phyloP scores from a whole-genome alignment of 2,888 invertebrate species.

The Tipula confusa region DNA sequence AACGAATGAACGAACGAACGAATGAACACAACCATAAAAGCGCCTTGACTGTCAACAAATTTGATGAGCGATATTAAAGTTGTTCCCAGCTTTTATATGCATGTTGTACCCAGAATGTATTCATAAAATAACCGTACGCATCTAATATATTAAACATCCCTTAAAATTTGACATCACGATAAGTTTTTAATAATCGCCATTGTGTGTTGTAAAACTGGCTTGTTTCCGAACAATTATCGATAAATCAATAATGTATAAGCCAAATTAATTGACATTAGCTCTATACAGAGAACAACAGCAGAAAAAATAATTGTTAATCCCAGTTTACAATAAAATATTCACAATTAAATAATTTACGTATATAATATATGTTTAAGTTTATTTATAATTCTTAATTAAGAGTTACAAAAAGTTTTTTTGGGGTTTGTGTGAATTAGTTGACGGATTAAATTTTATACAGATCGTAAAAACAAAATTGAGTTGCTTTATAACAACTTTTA shows the following conservation, averaged over 20 bases:
- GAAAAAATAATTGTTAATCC: neutral
- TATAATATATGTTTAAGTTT: neutral
- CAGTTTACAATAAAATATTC: neutral
- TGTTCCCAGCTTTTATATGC: too few relatives aligned
- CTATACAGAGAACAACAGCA: neutral
- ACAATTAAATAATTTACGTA: neutral
- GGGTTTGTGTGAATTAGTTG: neutral
- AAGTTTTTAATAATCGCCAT: neutral
- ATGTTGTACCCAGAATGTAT: too few relatives aligned
- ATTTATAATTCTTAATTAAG: neutral
- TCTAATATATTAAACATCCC: neutral
- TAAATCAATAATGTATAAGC: conserved; percentile 20
- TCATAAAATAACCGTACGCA: neutral
- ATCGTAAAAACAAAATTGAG: neutral
- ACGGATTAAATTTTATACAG: neutral
- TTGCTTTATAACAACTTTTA: neutral
- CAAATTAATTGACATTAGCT: neutral
- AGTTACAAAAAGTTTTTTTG: neutral
- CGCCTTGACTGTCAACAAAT: too few relatives aligned
- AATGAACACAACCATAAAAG: too few relatives aligned
- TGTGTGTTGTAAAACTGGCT: neutral
- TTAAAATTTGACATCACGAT: neutral
- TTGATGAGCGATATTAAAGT: too few relatives aligned
- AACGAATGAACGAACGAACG: too few relatives aligned
- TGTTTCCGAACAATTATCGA: neutral